These are phyloP conservation scores for Dendrolimus houi DNA, from an alignment of 2,888 invertebrate genomes.

Conservation along the genomic window DNA sequence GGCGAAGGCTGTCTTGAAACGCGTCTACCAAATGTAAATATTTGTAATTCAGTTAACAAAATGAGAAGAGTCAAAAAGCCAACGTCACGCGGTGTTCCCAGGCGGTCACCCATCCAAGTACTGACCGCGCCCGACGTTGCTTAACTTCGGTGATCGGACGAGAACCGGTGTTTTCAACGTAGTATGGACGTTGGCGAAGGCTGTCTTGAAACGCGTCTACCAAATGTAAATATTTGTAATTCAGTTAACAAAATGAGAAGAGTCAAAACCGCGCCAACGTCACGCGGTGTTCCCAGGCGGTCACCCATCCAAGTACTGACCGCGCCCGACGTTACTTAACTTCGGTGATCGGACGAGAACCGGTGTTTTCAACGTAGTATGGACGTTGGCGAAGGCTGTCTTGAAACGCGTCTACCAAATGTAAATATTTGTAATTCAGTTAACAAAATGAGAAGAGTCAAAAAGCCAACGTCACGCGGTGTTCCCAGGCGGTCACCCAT, in stretches of 20 bases:
- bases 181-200: constrained; percentile 47
- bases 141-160: constrained; percentile 72
- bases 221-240: not conserved
- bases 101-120: constrained; percentile 71
- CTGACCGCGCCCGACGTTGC: constrained; percentile 68
- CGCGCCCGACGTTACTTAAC: constrained; percentile 70
- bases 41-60: too few species aligned
- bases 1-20: constrained; percentile 12
- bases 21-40: constrained; percentile 4
- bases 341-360: constrained; percentile 73
- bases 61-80: constrained; percentile 30
- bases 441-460: not conserved
- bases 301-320: constrained; percentile 72
- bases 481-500: constrained; percentile 63
- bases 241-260: not conserved
- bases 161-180: constrained; percentile 67
- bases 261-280: constrained; percentile 31
- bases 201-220: too few species aligned
- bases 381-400: constrained; percentile 30
- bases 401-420: too few species aligned
- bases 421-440: constrained; percentile 4
- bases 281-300: constrained; percentile 54
- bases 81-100: constrained; percentile 61
- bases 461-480: constrained; percentile 50
- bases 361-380: constrained; percentile 49